phyloP scores from a whole-genome alignment of 2,888 invertebrate genomes.

The Agrotis exclamationis region DNA sequence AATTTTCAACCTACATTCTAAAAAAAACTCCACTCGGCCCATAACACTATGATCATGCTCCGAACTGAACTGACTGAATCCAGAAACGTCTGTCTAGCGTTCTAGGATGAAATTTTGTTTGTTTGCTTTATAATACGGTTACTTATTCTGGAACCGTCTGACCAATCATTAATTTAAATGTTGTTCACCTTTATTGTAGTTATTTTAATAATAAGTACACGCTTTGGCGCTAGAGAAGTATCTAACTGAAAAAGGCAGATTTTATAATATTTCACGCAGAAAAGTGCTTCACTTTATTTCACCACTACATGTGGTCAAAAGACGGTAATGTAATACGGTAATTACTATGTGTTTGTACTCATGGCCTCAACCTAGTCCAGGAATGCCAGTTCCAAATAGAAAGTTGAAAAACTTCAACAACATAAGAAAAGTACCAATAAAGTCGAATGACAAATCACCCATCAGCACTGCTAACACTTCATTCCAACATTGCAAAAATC shows the following conservation, averaged over 20 bases:
- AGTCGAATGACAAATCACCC: neutral
- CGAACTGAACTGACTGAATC: too few relatives aligned
- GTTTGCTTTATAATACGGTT: conserved; percentile 20
- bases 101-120: conserved; percentile 24
- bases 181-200: conserved; percentile 11
- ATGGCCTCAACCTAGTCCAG: too few relatives aligned
- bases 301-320: too few relatives aligned
- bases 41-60: too few relatives aligned
- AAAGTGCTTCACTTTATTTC: neutral
- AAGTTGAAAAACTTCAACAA: neutral
- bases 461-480: neutral
- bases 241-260: too few relatives aligned
- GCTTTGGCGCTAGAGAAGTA: too few relatives aligned
- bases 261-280: neutral
- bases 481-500: neutral
- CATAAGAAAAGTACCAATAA: neutral
- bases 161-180: neutral
- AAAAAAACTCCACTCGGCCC: too few relatives aligned
- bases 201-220: too few relatives aligned
- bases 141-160: neutral
- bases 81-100: conserved; percentile 13
- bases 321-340: too few relatives aligned
- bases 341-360: too few relatives aligned
- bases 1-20: too few relatives aligned
- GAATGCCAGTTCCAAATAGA: neutral